Evolutionary conservation across 2,888 invertebrate species (phyloP).

Genomic region (Hemithea aestivaria): DNA sequence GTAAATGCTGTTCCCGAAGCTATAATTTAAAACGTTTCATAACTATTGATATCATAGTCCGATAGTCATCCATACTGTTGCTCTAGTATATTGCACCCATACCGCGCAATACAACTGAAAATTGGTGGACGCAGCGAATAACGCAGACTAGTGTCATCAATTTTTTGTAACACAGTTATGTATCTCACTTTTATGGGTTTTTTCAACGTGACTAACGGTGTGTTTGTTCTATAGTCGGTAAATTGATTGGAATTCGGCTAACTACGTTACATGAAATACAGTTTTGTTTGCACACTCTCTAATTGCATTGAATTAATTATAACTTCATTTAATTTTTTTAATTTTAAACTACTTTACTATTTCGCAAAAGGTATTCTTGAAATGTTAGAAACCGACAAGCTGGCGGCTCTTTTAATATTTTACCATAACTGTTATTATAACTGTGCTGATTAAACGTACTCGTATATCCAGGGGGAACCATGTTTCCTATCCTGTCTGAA

Average conservation of each 20-base stretch:
- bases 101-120: conserved; percentile 12
- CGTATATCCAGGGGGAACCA: no score
- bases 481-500: conserved; percentile 36
- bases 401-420: no score
- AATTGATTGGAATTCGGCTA: conserved; percentile 25
- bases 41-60: no score
- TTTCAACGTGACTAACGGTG: conserved; percentile 19
- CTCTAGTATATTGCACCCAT: neutral
- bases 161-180: conserved; percentile 20
- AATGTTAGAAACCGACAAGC: no score
- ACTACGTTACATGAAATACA: conserved; percentile 17
- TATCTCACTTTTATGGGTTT: conserved; percentile 23
- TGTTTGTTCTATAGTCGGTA: conserved; percentile 20
- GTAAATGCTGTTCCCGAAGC: no score
- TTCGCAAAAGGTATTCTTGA: no score
- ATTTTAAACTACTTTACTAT: no score
- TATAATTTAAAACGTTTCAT: no score
- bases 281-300: conserved; percentile 10
- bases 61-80: conserved; percentile 7
- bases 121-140: conserved; percentile 10
- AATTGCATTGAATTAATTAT: conserved; percentile 4
- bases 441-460: conserved; percentile 47
- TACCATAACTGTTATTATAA: no score
- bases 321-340: no score
- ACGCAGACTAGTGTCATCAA: conserved; percentile 22